Conservation (phyloP, 1,140 invertebrate species). For the Lucilia cuprina region DNA sequence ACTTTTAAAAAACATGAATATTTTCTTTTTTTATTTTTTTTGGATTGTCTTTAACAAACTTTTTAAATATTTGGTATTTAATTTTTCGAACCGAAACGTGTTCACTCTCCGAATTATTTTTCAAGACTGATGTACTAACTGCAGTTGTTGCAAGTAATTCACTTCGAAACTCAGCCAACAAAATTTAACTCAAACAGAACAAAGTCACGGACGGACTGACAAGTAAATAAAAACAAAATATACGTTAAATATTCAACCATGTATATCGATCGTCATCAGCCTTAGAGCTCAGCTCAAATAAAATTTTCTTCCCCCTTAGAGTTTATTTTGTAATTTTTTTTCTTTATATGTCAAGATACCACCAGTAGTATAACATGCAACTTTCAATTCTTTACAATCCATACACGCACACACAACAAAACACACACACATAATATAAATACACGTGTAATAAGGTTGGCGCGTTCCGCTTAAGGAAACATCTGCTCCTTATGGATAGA, state of each 20-base stretch:
- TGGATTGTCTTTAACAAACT: background rate
- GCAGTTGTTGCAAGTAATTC: background rate
- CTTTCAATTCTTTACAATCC: background rate
- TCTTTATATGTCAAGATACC: background rate
- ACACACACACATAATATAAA: background rate
- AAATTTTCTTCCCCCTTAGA: background rate
- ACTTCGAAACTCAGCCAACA: background rate
- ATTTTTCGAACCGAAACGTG: background rate
- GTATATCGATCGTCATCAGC: background rate
- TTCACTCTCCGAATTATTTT: slow-evolving; percentile 25
- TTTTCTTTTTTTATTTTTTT: background rate
- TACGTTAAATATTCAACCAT: slow-evolving; percentile 26
- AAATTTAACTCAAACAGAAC: background rate
- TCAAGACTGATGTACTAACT: background rate
- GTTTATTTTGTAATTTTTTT: no score
- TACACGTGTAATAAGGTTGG: slow-evolving; percentile 44
- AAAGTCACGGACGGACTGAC: no score
- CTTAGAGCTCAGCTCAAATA: background rate
- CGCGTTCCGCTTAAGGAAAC: slow-evolving; percentile 56
- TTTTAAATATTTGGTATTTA: background rate
- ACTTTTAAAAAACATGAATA: background rate
- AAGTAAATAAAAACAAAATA: slow-evolving; percentile 12
- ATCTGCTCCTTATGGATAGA: slow-evolving; percentile 51
- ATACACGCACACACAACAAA: background rate
- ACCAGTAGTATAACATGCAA: background rate